Evolutionary conservation across 2,113 vertebrate species (phyloP).

Genomic region (Eleginops maclovinus): DNA sequence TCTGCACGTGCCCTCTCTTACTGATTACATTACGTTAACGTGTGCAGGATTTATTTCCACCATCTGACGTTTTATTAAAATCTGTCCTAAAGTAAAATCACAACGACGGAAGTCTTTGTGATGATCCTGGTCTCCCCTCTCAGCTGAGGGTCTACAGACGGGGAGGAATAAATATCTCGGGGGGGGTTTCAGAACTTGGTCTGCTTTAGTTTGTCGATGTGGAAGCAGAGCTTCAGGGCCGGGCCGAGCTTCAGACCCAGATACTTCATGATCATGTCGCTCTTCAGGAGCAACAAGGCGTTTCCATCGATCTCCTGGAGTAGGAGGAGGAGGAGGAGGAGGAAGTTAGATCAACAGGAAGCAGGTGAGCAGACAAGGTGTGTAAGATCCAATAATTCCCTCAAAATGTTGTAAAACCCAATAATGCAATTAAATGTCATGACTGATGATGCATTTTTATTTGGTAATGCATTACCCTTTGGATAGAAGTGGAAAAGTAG

Average conservation of each 20-base stretch:
- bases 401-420: too few species aligned
- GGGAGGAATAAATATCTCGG: neutral
- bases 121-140: neutral
- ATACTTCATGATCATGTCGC: constrained; percentile 98
- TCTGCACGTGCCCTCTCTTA: constrained; percentile 9
- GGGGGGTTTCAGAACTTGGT: constrained; percentile 87
- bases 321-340: constrained; percentile 41
- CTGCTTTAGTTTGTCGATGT: constrained; percentile 97
- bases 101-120: constrained; percentile 1
- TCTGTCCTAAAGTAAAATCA: constrained; percentile 24
- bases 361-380: neutral
- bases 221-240: constrained; percentile 94
- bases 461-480: too few species aligned
- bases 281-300: constrained; percentile 93
- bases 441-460: too few species aligned
- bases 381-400: too few species aligned
- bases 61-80: constrained; percentile 29
- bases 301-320: constrained; percentile 95
- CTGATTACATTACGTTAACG: constrained; percentile 27
- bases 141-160: constrained; percentile 22
- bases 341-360: neutral
- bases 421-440: too few species aligned
- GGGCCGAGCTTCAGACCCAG: constrained; percentile 96
- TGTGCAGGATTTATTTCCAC: constrained; percentile 23
- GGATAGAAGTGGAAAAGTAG: too few species aligned